These are phyloP conservation scores for Chlamydotis undulata DNA, from an alignment of 2,113 vertebrate genomes.

Conservation along the genomic window DNA sequence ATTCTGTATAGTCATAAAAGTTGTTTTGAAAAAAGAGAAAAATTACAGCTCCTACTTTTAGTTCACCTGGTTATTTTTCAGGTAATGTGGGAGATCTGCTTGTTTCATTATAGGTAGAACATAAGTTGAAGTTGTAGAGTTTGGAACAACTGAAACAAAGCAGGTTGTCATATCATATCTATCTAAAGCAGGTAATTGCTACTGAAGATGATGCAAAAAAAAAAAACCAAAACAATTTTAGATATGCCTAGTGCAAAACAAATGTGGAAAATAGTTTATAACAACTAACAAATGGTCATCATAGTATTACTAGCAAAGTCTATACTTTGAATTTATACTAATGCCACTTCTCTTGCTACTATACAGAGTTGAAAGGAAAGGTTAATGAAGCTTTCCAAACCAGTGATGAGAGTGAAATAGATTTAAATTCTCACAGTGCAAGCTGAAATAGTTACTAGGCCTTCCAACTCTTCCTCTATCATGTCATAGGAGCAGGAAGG, in stretches of 20 bases:
- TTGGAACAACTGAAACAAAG: not conserved
- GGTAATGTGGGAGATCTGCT: not conserved
- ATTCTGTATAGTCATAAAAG: not conserved
- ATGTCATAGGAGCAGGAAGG: not conserved
- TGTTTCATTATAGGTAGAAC: fast-evolving
- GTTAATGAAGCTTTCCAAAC: not conserved
- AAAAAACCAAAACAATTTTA: not conserved
- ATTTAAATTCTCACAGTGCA: not conserved
- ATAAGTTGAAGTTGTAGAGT: not conserved
- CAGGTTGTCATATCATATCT: not conserved
- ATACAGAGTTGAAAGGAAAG: not conserved
- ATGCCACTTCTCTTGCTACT: not conserved
- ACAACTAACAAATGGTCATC: not conserved
- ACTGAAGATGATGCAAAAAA: not conserved
- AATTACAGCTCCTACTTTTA: not conserved
- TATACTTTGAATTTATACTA: not conserved
- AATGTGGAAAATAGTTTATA: not conserved
- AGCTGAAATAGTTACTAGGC: not conserved
- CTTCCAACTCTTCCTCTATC: not conserved
- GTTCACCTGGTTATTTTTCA: not conserved
- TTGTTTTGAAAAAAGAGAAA: not conserved
- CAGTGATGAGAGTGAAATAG: not conserved
- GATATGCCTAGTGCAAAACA: not conserved
- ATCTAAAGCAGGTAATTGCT: not conserved
- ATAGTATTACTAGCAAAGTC: not conserved